phyloP scores from a whole-genome alignment of 1,140 invertebrate species.

The honey bee (Apis mellifera) region DNA sequence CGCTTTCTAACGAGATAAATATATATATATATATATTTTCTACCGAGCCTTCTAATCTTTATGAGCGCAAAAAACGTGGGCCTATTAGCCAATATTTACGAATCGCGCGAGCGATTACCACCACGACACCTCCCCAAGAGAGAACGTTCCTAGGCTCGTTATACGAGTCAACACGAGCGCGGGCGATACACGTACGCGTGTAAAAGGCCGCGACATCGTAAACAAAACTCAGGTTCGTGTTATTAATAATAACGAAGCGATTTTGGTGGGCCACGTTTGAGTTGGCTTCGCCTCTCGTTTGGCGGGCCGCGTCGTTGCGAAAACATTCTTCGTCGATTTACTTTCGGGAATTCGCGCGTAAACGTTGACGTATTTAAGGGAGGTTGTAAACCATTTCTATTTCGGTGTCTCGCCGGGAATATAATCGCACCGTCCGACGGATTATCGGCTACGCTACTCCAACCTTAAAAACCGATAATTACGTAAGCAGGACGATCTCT shows the following conservation, averaged over 20 bases:
- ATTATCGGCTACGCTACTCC: constrained; percentile 45
- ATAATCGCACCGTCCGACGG: constrained; percentile 51
- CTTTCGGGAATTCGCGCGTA: constrained; percentile 77
- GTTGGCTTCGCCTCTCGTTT: constrained; percentile 69
- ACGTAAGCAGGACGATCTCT: no score
- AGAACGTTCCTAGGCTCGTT: background rate
- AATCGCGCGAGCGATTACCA: constrained; percentile 11
- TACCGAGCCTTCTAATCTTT: no score
- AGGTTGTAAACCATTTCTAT: constrained; percentile 79
- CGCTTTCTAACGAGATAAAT: no score
- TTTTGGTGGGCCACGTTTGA: constrained; percentile 66
- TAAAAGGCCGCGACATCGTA: constrained; percentile 64
- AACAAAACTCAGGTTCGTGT: constrained; percentile 64
- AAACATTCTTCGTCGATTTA: constrained; percentile 80
- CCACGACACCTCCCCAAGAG: background rate
- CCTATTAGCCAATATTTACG: background rate
- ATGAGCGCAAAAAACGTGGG: no score
- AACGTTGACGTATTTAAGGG: constrained; percentile 81
- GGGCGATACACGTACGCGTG: background rate
- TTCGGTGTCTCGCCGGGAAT: constrained; percentile 70
- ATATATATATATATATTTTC: no score
- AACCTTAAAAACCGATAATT: no score
- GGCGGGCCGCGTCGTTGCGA: constrained; percentile 70
- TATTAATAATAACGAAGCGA: constrained; percentile 74
- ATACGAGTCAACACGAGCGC: background rate